phyloP scores from a whole-genome alignment of 2,797 vertebrate species.

The Helicolenus hilgendorfi region DNA sequence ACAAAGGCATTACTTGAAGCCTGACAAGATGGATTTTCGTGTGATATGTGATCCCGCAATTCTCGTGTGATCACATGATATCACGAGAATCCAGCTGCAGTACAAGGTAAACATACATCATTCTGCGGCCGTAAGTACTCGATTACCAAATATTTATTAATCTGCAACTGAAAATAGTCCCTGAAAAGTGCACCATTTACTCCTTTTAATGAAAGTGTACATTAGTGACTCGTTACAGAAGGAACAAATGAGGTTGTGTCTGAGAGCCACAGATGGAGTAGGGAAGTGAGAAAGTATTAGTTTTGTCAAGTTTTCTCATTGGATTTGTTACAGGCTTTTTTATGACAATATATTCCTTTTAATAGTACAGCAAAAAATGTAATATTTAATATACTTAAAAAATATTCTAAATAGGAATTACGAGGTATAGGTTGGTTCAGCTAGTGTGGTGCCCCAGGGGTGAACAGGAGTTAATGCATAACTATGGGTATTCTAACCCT shows the following conservation, averaged over 20 bases:
- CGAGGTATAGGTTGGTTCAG: too few species aligned
- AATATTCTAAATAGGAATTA: neutral
- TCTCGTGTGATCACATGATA: too few species aligned
- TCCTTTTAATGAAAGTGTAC: neutral
- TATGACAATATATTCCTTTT: neutral
- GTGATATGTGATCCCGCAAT: too few species aligned
- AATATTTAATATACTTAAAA: neutral
- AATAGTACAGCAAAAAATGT: neutral
- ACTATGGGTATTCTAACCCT: neutral
- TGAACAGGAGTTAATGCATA: too few species aligned
- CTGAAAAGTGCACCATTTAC: neutral
- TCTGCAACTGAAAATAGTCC: neutral
- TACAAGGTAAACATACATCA: too few species aligned
- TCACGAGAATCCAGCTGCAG: too few species aligned
- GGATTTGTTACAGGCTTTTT: neutral
- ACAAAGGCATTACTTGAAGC: too few species aligned
- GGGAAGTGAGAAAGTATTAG: neutral
- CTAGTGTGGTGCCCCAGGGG: too few species aligned
- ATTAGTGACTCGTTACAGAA: neutral
- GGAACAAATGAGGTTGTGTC: neutral
- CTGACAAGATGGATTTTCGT: too few species aligned
- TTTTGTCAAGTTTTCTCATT: neutral
- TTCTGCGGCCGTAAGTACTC: neutral
- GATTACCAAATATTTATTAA: neutral
- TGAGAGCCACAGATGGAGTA: neutral